These are phyloP conservation scores for Cerastis rubricosa DNA, from an alignment of 2,888 invertebrate species.

Conservation along the genomic window DNA sequence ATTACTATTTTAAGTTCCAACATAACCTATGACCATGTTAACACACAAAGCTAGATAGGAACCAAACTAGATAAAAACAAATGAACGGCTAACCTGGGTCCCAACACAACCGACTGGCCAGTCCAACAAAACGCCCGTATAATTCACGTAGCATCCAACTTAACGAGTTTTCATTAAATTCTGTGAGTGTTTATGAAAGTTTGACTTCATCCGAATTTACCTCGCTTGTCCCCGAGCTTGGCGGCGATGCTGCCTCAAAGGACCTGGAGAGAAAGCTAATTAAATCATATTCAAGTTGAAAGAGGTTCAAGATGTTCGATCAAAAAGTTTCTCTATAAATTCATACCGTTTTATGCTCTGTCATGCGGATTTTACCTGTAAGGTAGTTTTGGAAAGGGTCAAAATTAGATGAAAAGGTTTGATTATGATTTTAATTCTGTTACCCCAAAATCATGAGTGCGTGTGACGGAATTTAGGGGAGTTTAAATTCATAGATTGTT, in stretches of 20 bases:
- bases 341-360: slow-evolving; percentile 20
- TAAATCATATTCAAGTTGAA: slow-evolving; percentile 58
- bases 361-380: slow-evolving; percentile 1
- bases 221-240: slow-evolving; percentile 29
- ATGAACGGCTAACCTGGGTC: neutral
- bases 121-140: slow-evolving; percentile 13
- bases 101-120: neutral
- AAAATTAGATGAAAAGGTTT: slow-evolving; percentile 23
- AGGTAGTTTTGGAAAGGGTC: slow-evolving; percentile 6
- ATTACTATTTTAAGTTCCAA: slow-evolving; percentile 1
- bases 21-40: neutral
- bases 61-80: slow-evolving; percentile 6
- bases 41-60: neutral
- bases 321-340: slow-evolving; percentile 24
- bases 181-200: slow-evolving; percentile 66
- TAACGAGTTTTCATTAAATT: slow-evolving; percentile 63
- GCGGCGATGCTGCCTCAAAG: slow-evolving; percentile 49
- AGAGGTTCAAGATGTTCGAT: slow-evolving; percentile 39
- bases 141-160: slow-evolving; percentile 20
- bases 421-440: slow-evolving; percentile 25
- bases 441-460: neutral
- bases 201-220: slow-evolving; percentile 53
- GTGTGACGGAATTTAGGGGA: slow-evolving; percentile 11
- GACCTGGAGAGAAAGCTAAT: slow-evolving; percentile 51
- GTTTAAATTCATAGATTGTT: neutral